These are phyloP conservation scores for Temnothorax curvispinosus DNA, from an alignment of 1,140 invertebrate genomes.

Conservation along the genomic window DNA sequence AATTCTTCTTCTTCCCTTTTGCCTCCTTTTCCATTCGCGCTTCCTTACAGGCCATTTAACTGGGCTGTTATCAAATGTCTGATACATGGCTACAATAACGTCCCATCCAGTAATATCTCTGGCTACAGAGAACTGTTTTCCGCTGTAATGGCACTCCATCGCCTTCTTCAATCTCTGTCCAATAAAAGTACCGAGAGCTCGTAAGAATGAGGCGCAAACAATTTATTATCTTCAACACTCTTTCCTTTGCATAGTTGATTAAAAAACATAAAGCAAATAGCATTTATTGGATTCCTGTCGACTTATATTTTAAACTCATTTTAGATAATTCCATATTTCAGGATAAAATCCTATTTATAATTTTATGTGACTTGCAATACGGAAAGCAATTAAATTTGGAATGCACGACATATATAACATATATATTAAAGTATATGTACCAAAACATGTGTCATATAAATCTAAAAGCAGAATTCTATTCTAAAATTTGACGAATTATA, in stretches of 20 bases:
- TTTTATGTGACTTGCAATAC: not conserved
- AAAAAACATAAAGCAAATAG: not conserved
- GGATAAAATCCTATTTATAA: not conserved
- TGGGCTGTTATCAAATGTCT: constrained; percentile 19
- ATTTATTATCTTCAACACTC: not conserved
- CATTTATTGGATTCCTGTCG: constrained; percentile 7
- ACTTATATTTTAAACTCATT: not conserved
- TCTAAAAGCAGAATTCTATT: no score
- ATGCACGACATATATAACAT: no score
- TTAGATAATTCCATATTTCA: not conserved
- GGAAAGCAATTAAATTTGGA: not conserved
- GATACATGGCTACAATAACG: constrained; percentile 30
- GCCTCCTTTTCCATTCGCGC: constrained; percentile 12
- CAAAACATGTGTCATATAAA: no score
- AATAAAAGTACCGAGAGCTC: constrained; percentile 34
- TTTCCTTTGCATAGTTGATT: constrained; percentile 1
- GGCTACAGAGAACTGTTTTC: constrained; percentile 48
- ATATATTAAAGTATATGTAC: no score
- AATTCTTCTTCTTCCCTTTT: not conserved
- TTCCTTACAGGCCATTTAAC: constrained; percentile 62
- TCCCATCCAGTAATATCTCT: constrained; percentile 27
- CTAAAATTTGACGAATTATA: no score
- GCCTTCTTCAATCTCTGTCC: constrained; percentile 49
- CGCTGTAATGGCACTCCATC: constrained; percentile 41
- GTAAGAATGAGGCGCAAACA: not conserved